These are phyloP conservation scores for Propithecus perrieri DNA, from an alignment of 2,797 vertebrate genomes.

Conservation along the genomic window DNA sequence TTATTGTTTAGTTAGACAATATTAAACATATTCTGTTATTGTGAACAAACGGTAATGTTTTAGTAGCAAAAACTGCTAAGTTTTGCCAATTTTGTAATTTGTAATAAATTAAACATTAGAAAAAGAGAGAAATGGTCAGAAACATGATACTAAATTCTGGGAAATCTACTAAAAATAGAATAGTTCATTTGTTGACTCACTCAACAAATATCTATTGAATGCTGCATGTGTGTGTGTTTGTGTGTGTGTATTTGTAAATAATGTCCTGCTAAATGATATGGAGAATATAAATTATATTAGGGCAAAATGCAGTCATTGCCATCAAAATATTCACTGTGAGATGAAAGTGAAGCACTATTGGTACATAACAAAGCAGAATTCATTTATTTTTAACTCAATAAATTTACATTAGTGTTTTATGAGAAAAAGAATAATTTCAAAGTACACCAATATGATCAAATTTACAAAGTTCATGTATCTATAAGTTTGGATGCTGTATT, in stretches of 20 bases:
- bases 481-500: neutral
- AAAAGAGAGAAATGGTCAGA: neutral
- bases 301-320: neutral
- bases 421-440: conserved; percentile 5
- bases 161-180: neutral
- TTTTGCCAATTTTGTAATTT: conserved; percentile 21
- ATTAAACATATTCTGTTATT: conserved; percentile 37
- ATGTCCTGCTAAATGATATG: neutral
- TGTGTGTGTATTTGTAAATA: neutral
- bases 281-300: neutral
- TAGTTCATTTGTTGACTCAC: neutral
- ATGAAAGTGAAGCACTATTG: neutral
- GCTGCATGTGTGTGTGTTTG: neutral
- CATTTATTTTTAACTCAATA: neutral
- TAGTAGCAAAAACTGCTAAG: neutral
- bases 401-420: neutral
- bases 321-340: neutral
- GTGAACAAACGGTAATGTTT: neutral
- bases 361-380: neutral
- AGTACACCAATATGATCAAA: neutral
- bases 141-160: neutral
- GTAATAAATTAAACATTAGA: conserved; percentile 2
- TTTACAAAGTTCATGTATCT: neutral
- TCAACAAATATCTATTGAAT: neutral
- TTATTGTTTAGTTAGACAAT: conserved; percentile 34